Evolutionary conservation across 2,888 invertebrate genomes (phyloP), one percentile per base, ranked within the genome.

Genomic region (Synanthedon vespiformis): DNA sequence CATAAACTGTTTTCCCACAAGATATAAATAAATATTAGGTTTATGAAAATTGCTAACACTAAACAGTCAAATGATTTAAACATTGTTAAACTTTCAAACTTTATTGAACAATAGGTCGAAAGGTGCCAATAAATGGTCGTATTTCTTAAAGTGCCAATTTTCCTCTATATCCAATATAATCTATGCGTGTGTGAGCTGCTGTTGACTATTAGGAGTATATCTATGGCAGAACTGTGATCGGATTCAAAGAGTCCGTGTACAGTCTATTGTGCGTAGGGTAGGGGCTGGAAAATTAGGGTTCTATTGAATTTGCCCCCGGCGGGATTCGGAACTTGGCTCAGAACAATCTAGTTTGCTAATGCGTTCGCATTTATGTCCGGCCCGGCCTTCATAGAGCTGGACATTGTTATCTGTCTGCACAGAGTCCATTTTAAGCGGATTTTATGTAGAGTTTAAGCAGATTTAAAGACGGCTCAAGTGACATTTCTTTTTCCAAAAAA

Each of bases 261-360:
- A 56, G 55, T 49, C 57, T 58, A 63, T 67, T 67, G 62, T 67
- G 56, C 60, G 62, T 61, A 53, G 55, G 22, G 12, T 57, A 60
- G 61, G 60, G 59, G 57, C 58, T 65, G 62, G 66, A 62, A 71
- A 73, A 73, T 72, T 72, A 67, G 69, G 69, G 66, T 63, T 57
- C 70, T 66, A 74, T 73, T 74, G 65, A 72, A 72, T 72, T 70
- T 67, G 63, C 64, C 62, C 61, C 59, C 56, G 40, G 14, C 44
- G 53, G 57, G 54, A 55, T 61, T 61, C 59, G 58, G 62, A 62
- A 63, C 58, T 63, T 61, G 61, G 57, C 55, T 56, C 59, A 61
- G 69, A 68, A 72, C 72, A 74, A 72, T 72, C 62, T 61, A 60
- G 68, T 69, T 70, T 68, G 67, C 63, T 72, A 73, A 73, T 74